Base-by-base conservation (phyloP, 2,113 vertebrate genomes). In the Limanda limanda region DNA sequence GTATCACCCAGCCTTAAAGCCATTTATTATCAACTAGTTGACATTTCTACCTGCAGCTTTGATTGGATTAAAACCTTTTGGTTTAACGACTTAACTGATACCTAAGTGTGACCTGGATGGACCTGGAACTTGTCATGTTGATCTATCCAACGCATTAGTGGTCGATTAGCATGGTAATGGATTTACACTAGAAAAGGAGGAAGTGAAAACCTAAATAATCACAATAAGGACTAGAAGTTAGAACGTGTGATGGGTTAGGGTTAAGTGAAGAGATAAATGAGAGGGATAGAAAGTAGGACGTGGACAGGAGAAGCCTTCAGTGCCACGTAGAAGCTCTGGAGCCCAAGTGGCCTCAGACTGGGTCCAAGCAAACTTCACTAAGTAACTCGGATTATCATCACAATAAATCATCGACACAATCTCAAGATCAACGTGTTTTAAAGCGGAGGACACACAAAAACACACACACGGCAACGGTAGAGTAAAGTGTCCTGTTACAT, bases 321-420 rank as follows among this genome's bases (percentile, higher is more conserved):
- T 93, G 93, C 92, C 94, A 94, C 92, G 94, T 94, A 91, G 77
- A 66, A 81, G 25, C 81, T 48, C 68, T 4, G 76, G 82, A 88
- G 86, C 81, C 86, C 79, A 84, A 89, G 89, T 55, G 79, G 79
- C 87, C 82, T 74, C 68, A 70, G 58, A 76, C 80, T 61, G 42
- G 78, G 60, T 83, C 80, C 79, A 86, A 82, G 74, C 74, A 25
- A 24, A 79, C 67, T 81, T 85, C 51, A 65, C 56, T 2, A 51
- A 78, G n/a, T 66, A 68, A 47, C 79, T 80, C 54, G 51, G 60
- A 17, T 63, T 25, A 13, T 51, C 57, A 35, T 56, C 47, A 23
- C 24, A 18, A 62, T 57, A 54, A 9, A 54, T 7, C 31, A n/a
- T 25, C 18, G 35, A 20, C 27, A 20, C 5, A 21, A 35, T 3